A percentile compares a stretch with the other conserved stretches of the same genome.
Evolutionary conservation across 2,797 vertebrate genomes (phyloP).

Genomic region (Hypotaenidia okinawae): DNA sequence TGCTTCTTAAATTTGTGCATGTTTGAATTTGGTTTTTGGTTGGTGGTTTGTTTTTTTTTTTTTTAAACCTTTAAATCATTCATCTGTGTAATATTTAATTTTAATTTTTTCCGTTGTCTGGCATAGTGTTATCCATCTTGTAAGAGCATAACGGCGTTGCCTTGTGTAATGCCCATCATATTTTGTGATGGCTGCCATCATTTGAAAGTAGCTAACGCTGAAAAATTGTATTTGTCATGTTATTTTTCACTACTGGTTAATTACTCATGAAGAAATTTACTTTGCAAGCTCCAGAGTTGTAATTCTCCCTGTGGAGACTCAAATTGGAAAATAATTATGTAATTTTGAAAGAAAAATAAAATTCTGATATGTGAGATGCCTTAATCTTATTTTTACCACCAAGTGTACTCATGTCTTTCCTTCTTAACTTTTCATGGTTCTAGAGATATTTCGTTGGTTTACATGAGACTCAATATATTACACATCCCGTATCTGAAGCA

Average conservation of each 20-base stretch:
- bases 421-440: background rate
- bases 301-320: background rate
- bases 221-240: background rate
- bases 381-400: background rate
- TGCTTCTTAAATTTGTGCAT: background rate
- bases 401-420: background rate
- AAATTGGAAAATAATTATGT: background rate
- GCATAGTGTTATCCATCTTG: background rate
- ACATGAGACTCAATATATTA: background rate
- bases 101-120: background rate
- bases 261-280: background rate
- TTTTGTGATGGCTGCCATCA: background rate
- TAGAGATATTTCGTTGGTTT: background rate
- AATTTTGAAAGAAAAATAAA: background rate
- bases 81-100: background rate
- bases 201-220: background rate
- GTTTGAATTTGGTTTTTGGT: background rate
- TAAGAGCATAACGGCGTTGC: background rate
- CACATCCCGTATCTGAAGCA: background rate
- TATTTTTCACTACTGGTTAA: background rate
- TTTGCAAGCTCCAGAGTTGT: background rate
- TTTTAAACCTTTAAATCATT: background rate
- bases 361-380: background rate
- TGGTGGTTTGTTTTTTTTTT: background rate
- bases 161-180: background rate